A percentile compares a stretch with the other conserved stretches of the same genome.
Conservation (phyloP, 2,888 invertebrate genomes). For the Caenorhabditis drosophilae region DNA sequence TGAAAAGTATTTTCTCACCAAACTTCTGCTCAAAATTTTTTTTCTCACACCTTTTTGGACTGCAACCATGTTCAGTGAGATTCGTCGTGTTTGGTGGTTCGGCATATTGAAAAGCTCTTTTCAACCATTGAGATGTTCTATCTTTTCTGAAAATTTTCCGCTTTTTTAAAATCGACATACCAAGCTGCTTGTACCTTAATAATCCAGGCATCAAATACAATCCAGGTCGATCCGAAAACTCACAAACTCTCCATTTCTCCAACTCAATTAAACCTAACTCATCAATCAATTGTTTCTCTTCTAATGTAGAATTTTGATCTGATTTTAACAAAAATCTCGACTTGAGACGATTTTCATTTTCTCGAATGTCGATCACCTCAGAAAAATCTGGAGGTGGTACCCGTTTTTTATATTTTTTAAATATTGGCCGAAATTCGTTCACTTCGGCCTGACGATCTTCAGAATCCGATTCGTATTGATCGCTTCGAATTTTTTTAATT, state of each 20-base stretch:
- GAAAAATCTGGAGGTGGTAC: constrained; percentile 76
- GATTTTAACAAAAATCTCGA: neutral
- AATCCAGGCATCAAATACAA: constrained; percentile 55
- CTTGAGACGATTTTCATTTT: neutral
- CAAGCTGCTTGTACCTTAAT: no score
- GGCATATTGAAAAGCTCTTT: constrained; percentile 69
- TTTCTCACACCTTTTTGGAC: no score
- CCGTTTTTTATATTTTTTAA: constrained; percentile 83
- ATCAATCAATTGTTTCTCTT: neutral
- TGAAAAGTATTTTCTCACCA: no score
- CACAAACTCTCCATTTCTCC: constrained; percentile 49
- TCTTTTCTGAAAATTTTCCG: no score
- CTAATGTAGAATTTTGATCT: neutral
- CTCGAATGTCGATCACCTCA: constrained; percentile 73
- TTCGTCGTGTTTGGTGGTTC: constrained; percentile 70
- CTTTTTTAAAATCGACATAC: no score
- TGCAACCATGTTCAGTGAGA: constrained; percentile 68
- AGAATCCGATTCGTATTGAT: constrained; percentile 13
- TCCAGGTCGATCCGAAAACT: constrained; percentile 48
- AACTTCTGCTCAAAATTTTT: no score
- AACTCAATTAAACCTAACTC: constrained; percentile 31
- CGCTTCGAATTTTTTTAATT: no score
- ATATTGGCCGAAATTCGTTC: constrained; percentile 76
- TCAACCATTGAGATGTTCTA: constrained; percentile 69
- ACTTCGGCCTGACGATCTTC: constrained; percentile 6